phyloP scores from a whole-genome alignment of 1,140 invertebrate genomes.

The Limonius californicus region DNA sequence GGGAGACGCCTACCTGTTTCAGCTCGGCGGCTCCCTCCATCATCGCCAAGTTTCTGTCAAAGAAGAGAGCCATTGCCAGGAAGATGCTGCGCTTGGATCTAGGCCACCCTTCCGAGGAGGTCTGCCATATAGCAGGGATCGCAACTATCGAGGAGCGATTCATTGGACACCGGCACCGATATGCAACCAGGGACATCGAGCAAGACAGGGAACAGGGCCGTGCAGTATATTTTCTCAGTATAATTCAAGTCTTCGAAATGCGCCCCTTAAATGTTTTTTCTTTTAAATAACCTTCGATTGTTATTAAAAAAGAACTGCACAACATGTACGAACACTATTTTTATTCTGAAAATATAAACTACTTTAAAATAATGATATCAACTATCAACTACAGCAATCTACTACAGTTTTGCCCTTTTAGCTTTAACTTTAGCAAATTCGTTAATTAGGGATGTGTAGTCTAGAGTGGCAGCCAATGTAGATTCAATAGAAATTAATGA shows the following conservation, averaged over 20 bases:
- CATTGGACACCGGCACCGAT: too few relatives aligned
- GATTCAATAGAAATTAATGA: too few relatives aligned
- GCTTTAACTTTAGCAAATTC: not conserved
- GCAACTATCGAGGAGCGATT: too few relatives aligned
- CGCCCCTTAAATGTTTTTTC: not conserved
- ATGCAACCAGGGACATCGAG: too few relatives aligned
- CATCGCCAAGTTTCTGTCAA: too few relatives aligned
- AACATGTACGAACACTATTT: not conserved
- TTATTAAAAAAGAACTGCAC: not conserved
- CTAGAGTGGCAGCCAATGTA: too few relatives aligned
- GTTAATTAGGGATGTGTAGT: not conserved
- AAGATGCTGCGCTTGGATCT: too few relatives aligned
- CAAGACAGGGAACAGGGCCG: not conserved
- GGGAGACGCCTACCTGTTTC: too few relatives aligned
- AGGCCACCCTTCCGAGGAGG: too few relatives aligned
- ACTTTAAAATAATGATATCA: not conserved
- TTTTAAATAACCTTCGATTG: not conserved
- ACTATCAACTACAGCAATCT: not conserved
- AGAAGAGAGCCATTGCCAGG: too few relatives aligned
- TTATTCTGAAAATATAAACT: not conserved
- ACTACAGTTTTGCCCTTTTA: conserved; percentile 6
- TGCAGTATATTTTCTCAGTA: conserved; percentile 1
- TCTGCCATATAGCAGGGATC: too few relatives aligned
- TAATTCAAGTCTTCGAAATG: not conserved
- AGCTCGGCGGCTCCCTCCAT: too few relatives aligned